Evolutionary conservation across 2,888 invertebrate species (phyloP).

Genomic region (Agrochola litura): DNA sequence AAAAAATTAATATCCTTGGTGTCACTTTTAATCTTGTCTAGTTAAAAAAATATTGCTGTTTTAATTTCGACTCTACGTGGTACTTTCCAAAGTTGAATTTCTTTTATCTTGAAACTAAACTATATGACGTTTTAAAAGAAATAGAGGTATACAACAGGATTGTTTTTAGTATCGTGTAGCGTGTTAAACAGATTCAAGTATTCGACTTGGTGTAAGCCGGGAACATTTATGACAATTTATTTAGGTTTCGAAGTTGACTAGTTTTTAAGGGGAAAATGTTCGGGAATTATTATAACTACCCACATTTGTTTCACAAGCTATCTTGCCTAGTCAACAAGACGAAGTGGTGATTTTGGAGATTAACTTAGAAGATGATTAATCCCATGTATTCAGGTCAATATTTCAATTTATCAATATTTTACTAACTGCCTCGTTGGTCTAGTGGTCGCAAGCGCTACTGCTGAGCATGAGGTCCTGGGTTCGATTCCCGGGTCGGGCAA

Average conservation of each 20-base stretch:
- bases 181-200: conserved; percentile 63
- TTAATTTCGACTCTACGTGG: conserved; percentile 2
- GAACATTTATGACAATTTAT: conserved; percentile 58
- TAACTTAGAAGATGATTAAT: not conserved
- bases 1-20: conserved; percentile 44
- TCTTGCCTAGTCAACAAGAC: not conserved
- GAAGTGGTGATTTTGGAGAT: not conserved
- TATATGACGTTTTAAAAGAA: conserved; percentile 34
- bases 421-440: no score
- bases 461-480: no score
- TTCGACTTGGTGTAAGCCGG: conserved; percentile 53
- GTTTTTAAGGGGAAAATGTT: not conserved
- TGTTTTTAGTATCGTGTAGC: conserved; percentile 61
- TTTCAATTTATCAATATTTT: no score
- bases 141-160: conserved; percentile 51
- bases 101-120: not conserved
- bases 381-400: no score
- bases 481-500: no score
- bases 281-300: no score
- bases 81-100: conserved; percentile 5
- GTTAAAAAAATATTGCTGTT: conserved; percentile 20
- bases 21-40: conserved; percentile 56
- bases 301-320: not conserved
- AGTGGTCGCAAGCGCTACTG: no score
- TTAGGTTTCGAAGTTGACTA: conserved; percentile 24